Conservation (phyloP, 2,113 vertebrate species). For the Mesitornis unicolor region DNA sequence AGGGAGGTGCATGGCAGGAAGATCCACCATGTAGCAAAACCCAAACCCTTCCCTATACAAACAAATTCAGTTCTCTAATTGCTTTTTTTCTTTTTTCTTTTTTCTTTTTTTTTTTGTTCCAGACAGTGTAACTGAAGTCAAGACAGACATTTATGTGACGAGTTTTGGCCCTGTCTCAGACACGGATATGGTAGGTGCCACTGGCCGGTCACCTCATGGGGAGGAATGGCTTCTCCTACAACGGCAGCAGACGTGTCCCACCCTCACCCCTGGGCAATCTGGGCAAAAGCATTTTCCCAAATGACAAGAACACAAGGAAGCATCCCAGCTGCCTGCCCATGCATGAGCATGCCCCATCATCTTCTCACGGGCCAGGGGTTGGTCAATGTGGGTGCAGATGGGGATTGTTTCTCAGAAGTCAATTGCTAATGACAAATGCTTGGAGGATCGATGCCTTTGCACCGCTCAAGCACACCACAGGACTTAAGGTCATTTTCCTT, state of each 20-base stretch:
- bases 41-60: neutral
- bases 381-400: neutral
- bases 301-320: neutral
- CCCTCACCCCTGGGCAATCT: accelerated
- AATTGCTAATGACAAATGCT: neutral
- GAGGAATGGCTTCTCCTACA: neutral
- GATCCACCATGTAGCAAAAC: neutral
- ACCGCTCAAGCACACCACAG: accelerated
- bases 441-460: neutral
- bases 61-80: conserved; percentile 15
- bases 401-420: neutral
- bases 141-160: conserved; percentile 97
- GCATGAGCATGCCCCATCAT: accelerated
- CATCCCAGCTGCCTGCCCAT: neutral
- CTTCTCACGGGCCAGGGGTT: neutral
- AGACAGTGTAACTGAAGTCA: conserved; percentile 97
- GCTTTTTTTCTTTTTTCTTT: neutral
- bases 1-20: neutral
- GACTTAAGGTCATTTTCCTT: neutral
- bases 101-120: neutral
- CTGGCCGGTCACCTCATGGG: accelerated
- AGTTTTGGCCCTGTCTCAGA: conserved; percentile 97
- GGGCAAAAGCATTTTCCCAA: neutral
- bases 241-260: accelerated
- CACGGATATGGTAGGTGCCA: conserved; percentile 91